Conservation (phyloP, 2,113 vertebrate species). For the Pygoscelis antarcticus region DNA sequence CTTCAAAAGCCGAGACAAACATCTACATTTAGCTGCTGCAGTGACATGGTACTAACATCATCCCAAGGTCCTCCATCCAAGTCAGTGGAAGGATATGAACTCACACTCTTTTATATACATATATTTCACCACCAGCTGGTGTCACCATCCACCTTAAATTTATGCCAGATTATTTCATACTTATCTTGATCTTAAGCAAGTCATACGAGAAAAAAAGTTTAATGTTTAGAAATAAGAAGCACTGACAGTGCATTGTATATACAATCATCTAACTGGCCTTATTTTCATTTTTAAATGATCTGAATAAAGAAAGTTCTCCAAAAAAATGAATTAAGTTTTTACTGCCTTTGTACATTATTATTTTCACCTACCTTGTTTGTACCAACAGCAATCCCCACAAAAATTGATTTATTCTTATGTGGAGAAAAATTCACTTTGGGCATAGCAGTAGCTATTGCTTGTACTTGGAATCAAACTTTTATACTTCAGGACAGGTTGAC, state of each 20-base stretch:
- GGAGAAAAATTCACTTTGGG: background rate
- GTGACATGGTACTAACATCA: too few species aligned
- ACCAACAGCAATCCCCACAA: background rate
- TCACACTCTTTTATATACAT: background rate
- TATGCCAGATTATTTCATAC: background rate
- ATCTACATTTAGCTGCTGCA: background rate
- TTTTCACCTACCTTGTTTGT: background rate
- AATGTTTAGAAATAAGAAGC: background rate
- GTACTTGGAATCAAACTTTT: background rate
- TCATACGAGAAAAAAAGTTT: background rate
- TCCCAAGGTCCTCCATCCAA: background rate
- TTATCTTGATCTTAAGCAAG: background rate
- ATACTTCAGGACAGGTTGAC: background rate
- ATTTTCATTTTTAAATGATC: background rate
- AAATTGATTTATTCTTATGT: background rate
- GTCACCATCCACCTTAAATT: constrained; percentile 4
- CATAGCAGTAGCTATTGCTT: background rate
- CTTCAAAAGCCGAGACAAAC: background rate
- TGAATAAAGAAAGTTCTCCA: background rate
- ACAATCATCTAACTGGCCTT: background rate
- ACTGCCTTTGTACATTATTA: background rate
- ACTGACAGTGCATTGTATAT: background rate
- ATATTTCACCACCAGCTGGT: constrained; percentile 10
- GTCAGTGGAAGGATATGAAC: background rate
- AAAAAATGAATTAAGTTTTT: background rate